Evolutionary conservation across 2,113 vertebrate genomes (phyloP).

Genomic region (Lagopus muta): DNA sequence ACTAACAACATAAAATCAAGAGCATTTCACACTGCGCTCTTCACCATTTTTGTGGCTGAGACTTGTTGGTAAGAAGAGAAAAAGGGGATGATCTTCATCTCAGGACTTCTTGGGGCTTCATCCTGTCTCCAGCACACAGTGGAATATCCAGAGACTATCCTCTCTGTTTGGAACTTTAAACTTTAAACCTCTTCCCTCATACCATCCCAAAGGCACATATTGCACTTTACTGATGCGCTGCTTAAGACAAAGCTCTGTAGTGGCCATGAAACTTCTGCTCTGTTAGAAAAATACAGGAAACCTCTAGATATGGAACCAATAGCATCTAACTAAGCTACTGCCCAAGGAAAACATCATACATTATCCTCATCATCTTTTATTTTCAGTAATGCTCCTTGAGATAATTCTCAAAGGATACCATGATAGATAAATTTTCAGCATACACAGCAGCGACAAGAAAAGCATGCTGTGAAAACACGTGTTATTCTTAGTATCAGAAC

Average conservation of each 20-base stretch:
- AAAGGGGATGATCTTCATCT: neutral
- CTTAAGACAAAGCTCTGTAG: neutral
- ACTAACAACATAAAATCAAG: neutral
- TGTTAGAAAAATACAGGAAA: neutral
- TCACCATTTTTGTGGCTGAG: neutral
- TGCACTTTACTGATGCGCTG: neutral
- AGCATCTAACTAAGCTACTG: neutral
- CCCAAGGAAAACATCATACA: neutral
- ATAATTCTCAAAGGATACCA: neutral
- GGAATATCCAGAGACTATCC: neutral
- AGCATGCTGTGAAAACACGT: neutral
- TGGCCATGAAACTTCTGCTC: neutral
- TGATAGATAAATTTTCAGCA: constrained; percentile 10
- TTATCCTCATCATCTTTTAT: neutral
- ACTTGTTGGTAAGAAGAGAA: neutral
- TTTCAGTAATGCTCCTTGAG: neutral
- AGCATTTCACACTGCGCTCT: neutral
- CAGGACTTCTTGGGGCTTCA: neutral
- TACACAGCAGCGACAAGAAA: neutral
- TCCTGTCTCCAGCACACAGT: neutral
- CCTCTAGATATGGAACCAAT: neutral
- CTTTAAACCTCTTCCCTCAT: neutral
- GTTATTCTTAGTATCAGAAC: constrained; percentile 41
- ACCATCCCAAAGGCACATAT: neutral
- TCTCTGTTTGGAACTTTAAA: accelerated